Conservation (phyloP, 2,113 vertebrate species). For the Dasyurus viverrinus region DNA sequence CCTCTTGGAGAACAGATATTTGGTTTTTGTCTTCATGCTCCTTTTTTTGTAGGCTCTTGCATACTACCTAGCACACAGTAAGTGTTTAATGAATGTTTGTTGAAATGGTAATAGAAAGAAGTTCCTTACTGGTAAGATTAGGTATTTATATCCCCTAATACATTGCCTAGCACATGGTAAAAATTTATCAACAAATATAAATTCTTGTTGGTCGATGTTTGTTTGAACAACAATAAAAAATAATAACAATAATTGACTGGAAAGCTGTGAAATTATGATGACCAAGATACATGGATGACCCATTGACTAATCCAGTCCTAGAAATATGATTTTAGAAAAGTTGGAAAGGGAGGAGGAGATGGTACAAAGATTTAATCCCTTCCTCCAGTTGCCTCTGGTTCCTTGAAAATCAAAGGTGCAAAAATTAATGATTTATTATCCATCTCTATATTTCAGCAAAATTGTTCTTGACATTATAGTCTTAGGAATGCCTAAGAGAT, state of each 20-base stretch:
- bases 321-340: background rate
- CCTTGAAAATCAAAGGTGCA: constrained; percentile 21
- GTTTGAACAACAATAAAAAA: background rate
- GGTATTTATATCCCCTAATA: background rate
- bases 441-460: background rate
- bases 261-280: background rate
- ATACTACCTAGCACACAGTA: background rate
- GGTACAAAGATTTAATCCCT: constrained; percentile 38
- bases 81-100: background rate
- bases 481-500: background rate
- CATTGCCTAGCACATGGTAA: background rate
- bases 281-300: background rate
- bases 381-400: constrained; percentile 9
- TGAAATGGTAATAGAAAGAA: background rate
- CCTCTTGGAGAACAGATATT: background rate
- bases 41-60: background rate
- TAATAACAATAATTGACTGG: background rate
- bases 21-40: background rate
- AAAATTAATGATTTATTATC: background rate
- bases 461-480: constrained; percentile 15
- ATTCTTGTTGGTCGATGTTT: background rate
- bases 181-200: background rate
- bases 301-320: background rate
- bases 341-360: background rate
- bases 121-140: background rate